A percentile compares a stretch with the other conserved stretches of the same genome.
phyloP scores from a whole-genome alignment of 2,888 invertebrate species.

The Agonopterix arenella region DNA sequence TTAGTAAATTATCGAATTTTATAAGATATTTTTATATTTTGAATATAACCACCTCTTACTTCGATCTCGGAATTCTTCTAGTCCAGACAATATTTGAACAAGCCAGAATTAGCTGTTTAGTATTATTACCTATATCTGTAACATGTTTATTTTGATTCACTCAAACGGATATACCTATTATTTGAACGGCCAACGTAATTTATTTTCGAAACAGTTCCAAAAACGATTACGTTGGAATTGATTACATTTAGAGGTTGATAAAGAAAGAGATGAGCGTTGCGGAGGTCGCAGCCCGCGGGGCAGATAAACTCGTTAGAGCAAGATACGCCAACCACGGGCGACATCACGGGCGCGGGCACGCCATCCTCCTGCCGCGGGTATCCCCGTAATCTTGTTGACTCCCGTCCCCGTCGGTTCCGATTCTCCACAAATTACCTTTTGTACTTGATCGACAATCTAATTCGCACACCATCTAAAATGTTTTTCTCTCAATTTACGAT shows the following conservation, averaged over 20 bases:
- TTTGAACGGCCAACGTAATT: not conserved
- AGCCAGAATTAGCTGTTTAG: no score
- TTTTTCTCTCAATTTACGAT: conserved; percentile 45
- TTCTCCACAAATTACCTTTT: conserved; percentile 65
- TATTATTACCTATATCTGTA: no score
- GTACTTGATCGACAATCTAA: conserved; percentile 65
- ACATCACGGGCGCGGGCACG: conserved; percentile 28
- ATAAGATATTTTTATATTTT: no score
- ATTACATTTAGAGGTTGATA: conserved; percentile 57
- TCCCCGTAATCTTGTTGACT: conserved; percentile 69
- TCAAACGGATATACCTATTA: no score
- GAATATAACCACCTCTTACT: no score
- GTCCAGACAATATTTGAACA: no score
- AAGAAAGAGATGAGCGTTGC: conserved; percentile 56
- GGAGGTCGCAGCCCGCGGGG: conserved; percentile 61
- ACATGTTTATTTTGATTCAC: no score
- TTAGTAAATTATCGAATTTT: no score
- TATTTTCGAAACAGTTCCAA: conserved; percentile 3
- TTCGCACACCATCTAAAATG: conserved; percentile 49
- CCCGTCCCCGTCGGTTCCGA: conserved; percentile 60
- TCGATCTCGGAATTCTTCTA: no score
- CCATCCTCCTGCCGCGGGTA: conserved; percentile 51
- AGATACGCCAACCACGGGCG: conserved; percentile 45
- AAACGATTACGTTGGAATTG: conserved; percentile 36
- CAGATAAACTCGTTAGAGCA: conserved; percentile 73